Base-by-base conservation (phyloP, 1,140 invertebrate genomes). In the Dendrolimus punctatus region DNA sequence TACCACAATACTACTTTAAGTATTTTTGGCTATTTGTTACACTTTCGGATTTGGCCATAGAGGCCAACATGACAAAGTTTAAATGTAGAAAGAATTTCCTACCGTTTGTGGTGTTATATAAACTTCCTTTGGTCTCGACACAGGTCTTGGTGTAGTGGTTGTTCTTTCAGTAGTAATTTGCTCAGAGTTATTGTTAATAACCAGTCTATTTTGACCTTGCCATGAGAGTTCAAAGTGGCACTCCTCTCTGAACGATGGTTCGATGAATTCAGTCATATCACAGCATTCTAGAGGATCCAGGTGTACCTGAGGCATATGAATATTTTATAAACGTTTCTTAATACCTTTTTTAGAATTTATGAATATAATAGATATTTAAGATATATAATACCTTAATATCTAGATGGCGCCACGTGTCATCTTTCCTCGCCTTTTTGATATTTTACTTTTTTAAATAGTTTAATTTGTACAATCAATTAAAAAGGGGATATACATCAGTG, bases 201-300 rank as follows among this genome's bases (percentile, higher is more conserved):
- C 60, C n/a, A 85, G 51, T 44, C 81, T 52, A 2, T 62, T 58
- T 6, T 57, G 38, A 5, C 43, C 53, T n/a, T 66, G 54, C 77
- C 80, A 85, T 0, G 50, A 60, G 4, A 80, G 6, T 6, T 68
- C 50, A 53, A 85, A 81, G 39, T 55, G 57, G 10, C 81, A 85
- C 6, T 81, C 68, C 0, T 60, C 41, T 2, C 67, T 55, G 75
- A 73, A 77, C 4, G 55, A 9, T 0, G 68, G 59, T 9, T 66
- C 37, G 8, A 85, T 79, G 45, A 85, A 85, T 3, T 64, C 66
- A 0, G 51, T 52, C 43, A 85, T 60, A 8, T 81, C 71, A 39
- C 81, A 83, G 43, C 81, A 85, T 6, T 78, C 68, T 5, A 85
- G 46, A 6, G 81, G 79, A 50, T 56, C 54, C 23, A 23, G 23